These are phyloP conservation scores for Mesembrinibis cayennensis DNA, from an alignment of 2,113 vertebrate genomes.

Conservation along the genomic window DNA sequence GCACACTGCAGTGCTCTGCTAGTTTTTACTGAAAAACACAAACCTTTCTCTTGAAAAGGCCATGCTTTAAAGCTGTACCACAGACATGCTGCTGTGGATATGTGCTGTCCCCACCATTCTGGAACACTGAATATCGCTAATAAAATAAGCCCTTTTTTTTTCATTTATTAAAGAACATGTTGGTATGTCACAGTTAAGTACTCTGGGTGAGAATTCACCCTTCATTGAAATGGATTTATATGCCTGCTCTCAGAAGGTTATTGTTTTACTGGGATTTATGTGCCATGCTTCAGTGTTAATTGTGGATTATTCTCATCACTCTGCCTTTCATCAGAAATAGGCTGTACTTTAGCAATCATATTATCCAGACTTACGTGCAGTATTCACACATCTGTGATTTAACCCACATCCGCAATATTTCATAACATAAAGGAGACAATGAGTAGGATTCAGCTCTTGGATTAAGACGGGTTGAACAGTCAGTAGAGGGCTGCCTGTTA, in stretches of 20 bases:
- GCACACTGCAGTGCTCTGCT: neutral
- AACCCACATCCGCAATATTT: neutral
- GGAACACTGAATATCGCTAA: neutral
- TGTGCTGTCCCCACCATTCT: neutral
- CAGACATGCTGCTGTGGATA: neutral
- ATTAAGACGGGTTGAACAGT: neutral
- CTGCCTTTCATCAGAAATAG: neutral
- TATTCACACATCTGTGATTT: neutral
- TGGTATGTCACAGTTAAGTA: neutral
- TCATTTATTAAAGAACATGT: neutral
- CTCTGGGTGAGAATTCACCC: neutral
- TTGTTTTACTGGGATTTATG: neutral
- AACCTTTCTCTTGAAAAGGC: neutral
- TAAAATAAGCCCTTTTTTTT: neutral
- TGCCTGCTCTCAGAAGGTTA: neutral
- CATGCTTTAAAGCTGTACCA: neutral
- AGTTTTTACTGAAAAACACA: neutral
- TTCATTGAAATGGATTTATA: neutral
- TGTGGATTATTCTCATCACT: neutral
- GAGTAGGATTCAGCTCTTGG: neutral
- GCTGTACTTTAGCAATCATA: neutral
- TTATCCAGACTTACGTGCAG: neutral
- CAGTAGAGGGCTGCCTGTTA: neutral
- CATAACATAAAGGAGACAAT: neutral
- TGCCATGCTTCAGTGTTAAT: constrained; percentile 10